Percentiles rank a stretch among this genome's conserved stretches.
phyloP scores from a whole-genome alignment of 2,888 invertebrate genomes.

The Chaetogeoica ovagalla region DNA sequence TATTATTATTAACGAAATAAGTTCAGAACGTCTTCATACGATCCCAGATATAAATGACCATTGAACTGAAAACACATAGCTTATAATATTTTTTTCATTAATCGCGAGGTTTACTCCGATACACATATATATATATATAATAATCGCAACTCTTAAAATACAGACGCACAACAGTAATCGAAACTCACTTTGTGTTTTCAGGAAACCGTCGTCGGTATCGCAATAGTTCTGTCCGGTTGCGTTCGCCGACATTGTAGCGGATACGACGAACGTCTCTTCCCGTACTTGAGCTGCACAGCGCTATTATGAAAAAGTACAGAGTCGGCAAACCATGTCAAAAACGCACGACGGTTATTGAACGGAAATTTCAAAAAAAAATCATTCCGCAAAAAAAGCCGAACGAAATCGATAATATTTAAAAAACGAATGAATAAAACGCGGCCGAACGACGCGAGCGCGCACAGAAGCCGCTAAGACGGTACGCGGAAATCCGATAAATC shows the following conservation, averaged over 20 bases:
- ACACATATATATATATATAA: not conserved
- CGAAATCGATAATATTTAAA: not conserved
- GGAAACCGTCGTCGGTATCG: constrained; percentile 26
- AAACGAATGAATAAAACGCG: not conserved
- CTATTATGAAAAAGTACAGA: not conserved
- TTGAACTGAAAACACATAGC: not conserved
- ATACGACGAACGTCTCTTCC: no score
- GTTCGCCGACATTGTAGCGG: constrained; percentile 26
- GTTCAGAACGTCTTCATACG: not conserved
- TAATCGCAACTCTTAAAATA: not conserved
- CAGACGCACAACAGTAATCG: not conserved
- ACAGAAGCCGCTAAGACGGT: not conserved
- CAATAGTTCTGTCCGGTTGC: constrained; percentile 27
- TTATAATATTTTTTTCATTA: not conserved
- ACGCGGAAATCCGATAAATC: not conserved
- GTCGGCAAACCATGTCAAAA: not conserved
- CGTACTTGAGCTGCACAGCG: not conserved
- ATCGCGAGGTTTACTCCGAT: not conserved
- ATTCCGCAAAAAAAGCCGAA: not conserved
- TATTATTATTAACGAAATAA: not conserved
- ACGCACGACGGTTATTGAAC: not conserved
- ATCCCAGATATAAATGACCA: no score
- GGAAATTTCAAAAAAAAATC: not conserved
- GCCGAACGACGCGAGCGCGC: no score
- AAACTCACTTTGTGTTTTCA: constrained; percentile 40